Conservation (phyloP, 2,113 vertebrate genomes). For the Halcyon malimbica region DNA sequence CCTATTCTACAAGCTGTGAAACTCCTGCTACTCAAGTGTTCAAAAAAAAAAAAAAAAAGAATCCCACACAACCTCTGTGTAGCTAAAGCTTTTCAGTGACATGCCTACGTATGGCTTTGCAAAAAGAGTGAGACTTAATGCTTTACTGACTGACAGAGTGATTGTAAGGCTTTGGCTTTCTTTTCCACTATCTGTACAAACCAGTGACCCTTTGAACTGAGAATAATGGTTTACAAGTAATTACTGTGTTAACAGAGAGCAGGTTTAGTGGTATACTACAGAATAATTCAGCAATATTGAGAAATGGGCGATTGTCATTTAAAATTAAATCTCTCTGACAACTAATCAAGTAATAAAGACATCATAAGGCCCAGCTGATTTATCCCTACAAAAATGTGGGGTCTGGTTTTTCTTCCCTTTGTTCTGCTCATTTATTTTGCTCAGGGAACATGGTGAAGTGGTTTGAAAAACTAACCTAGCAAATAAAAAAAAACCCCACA, state of each 20-base stretch:
- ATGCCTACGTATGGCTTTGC: neutral
- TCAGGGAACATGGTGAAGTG: neutral
- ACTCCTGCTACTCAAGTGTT: neutral
- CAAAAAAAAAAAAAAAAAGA: neutral
- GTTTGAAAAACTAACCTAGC: neutral
- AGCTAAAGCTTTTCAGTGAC: neutral
- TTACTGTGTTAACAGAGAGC: neutral
- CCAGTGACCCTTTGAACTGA: conserved; percentile 3
- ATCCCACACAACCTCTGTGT: neutral
- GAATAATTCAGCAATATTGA: neutral
- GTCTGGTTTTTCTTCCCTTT: neutral
- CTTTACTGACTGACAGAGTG: neutral
- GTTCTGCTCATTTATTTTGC: neutral
- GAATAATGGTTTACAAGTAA: neutral
- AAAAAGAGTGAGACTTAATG: neutral
- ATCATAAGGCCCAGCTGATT: neutral
- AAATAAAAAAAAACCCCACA: neutral
- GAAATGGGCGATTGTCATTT: conserved; percentile 12
- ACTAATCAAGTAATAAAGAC: neutral
- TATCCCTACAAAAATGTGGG: neutral
- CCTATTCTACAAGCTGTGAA: neutral
- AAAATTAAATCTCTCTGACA: neutral
- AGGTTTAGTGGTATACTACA: conserved; percentile 7
- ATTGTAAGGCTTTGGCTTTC: neutral
- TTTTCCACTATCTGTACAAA: neutral